Conservation (phyloP, 2,888 invertebrate species). For the Pyrrhia umbra region DNA sequence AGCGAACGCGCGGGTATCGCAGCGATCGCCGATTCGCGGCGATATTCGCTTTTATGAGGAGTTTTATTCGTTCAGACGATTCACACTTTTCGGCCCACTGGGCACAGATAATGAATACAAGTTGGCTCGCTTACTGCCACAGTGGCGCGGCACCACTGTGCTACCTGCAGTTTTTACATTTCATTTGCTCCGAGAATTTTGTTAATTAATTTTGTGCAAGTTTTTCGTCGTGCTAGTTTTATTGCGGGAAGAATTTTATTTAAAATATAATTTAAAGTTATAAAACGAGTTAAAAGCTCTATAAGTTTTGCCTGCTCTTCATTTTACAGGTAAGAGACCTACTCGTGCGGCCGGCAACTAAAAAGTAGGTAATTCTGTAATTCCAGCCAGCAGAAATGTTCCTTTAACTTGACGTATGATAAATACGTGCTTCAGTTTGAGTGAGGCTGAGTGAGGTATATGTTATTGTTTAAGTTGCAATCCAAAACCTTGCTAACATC, state of each 20-base stretch:
- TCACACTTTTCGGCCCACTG: conserved; percentile 59
- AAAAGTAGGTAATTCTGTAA: background rate
- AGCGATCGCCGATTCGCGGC: conserved; percentile 57
- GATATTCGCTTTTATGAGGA: conserved; percentile 62
- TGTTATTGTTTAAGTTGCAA: too few species aligned
- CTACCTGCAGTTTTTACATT: conserved; percentile 51
- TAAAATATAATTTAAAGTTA: conserved; percentile 21
- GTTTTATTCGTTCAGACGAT: conserved; percentile 63
- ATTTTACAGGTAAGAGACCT: background rate
- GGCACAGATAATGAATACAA: conserved; percentile 62
- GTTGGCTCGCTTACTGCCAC: conserved; percentile 44
- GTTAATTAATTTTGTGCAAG: conserved; percentile 47
- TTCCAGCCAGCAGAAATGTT: background rate
- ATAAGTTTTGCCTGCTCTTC: background rate
- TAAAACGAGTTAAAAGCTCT: conserved; percentile 7
- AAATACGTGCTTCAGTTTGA: background rate
- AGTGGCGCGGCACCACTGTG: conserved; percentile 6
- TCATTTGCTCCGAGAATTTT: conserved; percentile 44
- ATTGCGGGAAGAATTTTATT: conserved; percentile 23
- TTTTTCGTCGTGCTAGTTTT: conserved; percentile 39
- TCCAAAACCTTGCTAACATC: too few species aligned
- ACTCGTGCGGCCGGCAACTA: background rate
- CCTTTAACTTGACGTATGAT: background rate
- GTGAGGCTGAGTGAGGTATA: too few species aligned
- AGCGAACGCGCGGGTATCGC: conserved; percentile 47